Evolutionary conservation across 2,113 vertebrate genomes (phyloP).

Genomic region (Chionodraco myersi): DNA sequence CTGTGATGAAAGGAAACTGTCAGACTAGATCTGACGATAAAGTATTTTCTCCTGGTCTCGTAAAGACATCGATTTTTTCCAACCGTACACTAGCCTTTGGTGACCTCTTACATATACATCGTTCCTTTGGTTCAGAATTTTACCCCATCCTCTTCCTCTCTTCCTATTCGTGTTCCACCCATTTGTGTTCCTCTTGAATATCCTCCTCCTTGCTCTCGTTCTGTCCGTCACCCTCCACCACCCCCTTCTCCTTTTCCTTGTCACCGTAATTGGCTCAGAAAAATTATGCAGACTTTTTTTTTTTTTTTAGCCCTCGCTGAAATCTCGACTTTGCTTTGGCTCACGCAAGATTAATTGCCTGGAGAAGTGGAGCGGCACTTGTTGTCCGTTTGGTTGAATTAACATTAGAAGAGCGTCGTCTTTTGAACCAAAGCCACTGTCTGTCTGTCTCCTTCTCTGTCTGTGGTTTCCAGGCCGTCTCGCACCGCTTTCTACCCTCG

Average conservation of each 20-base stretch:
- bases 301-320: constrained; percentile 55
- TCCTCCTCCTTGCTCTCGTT: constrained; percentile 11
- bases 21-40: too few relatives aligned
- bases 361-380: constrained; percentile 52
- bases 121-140: too few relatives aligned
- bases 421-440: constrained; percentile 30
- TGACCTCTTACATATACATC: neutral
- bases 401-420: constrained; percentile 48
- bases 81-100: too few relatives aligned
- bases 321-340: constrained; percentile 53
- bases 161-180: neutral
- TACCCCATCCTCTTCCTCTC: neutral
- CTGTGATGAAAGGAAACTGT: too few relatives aligned
- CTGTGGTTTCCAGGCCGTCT: neutral
- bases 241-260: constrained; percentile 10
- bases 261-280: constrained; percentile 74
- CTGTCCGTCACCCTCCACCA: constrained; percentile 10
- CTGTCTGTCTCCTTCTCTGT: neutral
- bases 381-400: constrained; percentile 61
- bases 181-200: neutral
- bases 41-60: too few relatives aligned
- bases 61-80: too few relatives aligned
- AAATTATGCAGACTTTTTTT: constrained; percentile 62
- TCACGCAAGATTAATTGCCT: constrained; percentile 70
- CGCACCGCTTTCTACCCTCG: constrained; percentile 8